phyloP scores from a whole-genome alignment of 2,113 vertebrate species.

The Bos javanicus region DNA sequence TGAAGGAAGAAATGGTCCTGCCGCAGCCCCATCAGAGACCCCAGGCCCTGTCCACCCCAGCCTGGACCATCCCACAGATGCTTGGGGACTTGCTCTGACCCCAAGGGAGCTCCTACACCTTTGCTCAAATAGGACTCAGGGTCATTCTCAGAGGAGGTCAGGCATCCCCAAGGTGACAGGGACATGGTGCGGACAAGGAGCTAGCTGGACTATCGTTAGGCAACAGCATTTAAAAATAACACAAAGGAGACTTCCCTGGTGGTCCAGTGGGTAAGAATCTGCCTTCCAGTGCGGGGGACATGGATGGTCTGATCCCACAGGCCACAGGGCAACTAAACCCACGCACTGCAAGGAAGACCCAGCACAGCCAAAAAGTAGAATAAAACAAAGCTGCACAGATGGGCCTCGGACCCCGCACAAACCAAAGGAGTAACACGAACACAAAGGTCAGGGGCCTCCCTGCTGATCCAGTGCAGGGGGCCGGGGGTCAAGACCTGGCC shows the following conservation, averaged over 20 bases:
- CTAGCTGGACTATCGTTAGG: not conserved
- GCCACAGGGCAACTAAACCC: not conserved
- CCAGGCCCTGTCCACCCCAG: not conserved
- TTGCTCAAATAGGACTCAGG: not conserved
- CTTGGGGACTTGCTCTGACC: not conserved
- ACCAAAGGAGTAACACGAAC: fast-evolving
- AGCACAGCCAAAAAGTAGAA: not conserved
- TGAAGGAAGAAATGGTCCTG: not conserved
- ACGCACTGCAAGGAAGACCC: not conserved
- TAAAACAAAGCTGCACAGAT: not conserved
- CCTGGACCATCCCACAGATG: not conserved
- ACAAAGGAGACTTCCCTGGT: not conserved
- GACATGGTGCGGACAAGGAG: not conserved
- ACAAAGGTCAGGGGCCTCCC: not conserved
- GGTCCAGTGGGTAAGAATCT: not conserved
- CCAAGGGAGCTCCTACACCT: not conserved
- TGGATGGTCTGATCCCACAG: not conserved
- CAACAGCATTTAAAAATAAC: not conserved
- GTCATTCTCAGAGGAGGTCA: not conserved
- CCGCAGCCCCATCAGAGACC: not conserved
- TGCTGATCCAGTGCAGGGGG: not conserved
- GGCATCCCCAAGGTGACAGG: not conserved
- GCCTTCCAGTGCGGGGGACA: not conserved
- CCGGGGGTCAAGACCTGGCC: fast-evolving
- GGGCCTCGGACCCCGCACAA: not conserved